These are phyloP conservation scores for Cepphus grylle DNA, from an alignment of 2,113 vertebrate genomes.

Conservation along the genomic window DNA sequence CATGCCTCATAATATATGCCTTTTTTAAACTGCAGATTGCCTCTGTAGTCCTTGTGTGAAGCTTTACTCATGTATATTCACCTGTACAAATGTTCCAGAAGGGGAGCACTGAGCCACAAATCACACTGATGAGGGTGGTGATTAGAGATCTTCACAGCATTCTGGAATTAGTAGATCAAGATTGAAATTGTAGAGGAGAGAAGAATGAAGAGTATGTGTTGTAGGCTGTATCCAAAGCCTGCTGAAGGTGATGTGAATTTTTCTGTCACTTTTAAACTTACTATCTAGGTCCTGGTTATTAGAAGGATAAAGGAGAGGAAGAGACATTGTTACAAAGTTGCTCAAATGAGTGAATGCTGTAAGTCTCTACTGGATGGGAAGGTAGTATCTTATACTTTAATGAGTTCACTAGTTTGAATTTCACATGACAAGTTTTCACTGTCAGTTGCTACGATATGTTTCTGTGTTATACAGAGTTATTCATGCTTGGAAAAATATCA, in stretches of 20 bases:
- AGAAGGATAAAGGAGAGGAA: background rate
- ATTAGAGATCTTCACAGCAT: background rate
- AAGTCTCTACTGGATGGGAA: background rate
- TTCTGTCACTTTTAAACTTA: background rate
- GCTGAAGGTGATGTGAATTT: background rate
- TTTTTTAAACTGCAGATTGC: conserved; percentile 18
- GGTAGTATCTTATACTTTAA: background rate
- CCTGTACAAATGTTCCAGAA: background rate
- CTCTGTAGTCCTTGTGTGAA: background rate
- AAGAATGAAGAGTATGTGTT: background rate
- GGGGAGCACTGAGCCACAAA: background rate
- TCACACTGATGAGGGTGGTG: background rate
- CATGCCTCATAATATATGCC: background rate
- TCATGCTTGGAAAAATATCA: background rate
- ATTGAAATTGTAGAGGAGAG: background rate
- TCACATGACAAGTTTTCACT: background rate
- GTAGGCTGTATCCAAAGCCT: background rate
- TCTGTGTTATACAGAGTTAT: background rate
- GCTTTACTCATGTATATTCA: background rate
- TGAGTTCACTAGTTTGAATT: background rate
- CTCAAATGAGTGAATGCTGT: background rate
- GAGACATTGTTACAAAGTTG: background rate
- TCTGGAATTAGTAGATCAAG: background rate
- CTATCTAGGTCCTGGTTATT: background rate
- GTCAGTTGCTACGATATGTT: background rate